These are phyloP conservation scores for Platyscapa corneri DNA, from an alignment of 1,140 invertebrate genomes.

Conservation along the genomic window DNA sequence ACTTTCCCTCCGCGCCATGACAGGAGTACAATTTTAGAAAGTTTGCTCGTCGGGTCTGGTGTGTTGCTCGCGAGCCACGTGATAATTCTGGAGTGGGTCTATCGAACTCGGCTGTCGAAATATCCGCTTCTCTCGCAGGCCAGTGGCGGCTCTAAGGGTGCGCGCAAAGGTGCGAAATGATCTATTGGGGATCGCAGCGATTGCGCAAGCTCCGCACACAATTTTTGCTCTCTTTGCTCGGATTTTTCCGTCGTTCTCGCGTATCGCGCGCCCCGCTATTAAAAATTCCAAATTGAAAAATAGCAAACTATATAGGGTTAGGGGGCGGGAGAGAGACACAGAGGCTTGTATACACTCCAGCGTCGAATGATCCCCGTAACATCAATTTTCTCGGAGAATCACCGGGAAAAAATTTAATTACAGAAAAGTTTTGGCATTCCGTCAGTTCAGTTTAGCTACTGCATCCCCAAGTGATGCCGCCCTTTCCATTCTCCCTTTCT, in stretches of 20 bases:
- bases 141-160: too few species aligned
- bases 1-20: too few species aligned
- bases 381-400: slow-evolving; percentile 45
- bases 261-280: slow-evolving; percentile 54
- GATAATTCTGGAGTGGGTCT: not conserved
- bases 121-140: not conserved
- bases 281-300: slow-evolving; percentile 56
- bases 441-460: slow-evolving; percentile 66
- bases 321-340: slow-evolving; percentile 22
- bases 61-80: too few species aligned
- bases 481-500: slow-evolving; percentile 42
- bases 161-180: not conserved
- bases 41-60: too few species aligned
- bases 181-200: not conserved
- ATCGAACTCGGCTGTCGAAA: not conserved
- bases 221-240: not conserved
- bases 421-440: slow-evolving; percentile 72
- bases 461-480: slow-evolving; percentile 47
- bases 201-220: too few species aligned
- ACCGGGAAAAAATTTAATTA: slow-evolving; percentile 70
- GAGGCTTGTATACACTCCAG: slow-evolving; percentile 53
- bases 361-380: slow-evolving; percentile 57
- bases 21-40: too few species aligned
- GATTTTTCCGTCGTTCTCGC: slow-evolving; percentile 17
- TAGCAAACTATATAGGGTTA: slow-evolving; percentile 14